These are phyloP conservation scores for Oreortyx pictus DNA, from an alignment of 2,797 vertebrate species.

Conservation along the genomic window DNA sequence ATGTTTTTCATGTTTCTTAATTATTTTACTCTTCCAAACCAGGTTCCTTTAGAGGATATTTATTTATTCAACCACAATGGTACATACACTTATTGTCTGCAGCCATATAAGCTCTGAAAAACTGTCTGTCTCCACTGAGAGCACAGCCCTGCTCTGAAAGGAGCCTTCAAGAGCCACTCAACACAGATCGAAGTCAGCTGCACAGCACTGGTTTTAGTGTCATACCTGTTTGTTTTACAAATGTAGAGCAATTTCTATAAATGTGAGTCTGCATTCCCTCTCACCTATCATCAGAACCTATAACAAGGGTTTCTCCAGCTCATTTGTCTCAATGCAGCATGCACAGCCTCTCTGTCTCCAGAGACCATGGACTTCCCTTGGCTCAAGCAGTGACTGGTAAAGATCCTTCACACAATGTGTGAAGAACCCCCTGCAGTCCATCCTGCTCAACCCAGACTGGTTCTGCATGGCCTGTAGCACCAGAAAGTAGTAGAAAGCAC, in stretches of 20 bases:
- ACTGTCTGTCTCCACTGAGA: conserved; percentile 44
- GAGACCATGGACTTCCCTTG: neutral
- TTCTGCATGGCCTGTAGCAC: neutral
- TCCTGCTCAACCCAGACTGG: neutral
- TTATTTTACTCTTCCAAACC: conserved; percentile 71
- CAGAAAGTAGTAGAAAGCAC: neutral
- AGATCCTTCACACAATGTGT: neutral
- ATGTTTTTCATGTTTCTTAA: conserved; percentile 70
- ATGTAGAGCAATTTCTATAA: neutral
- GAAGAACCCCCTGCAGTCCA: fast-evolving
- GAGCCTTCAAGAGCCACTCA: neutral
- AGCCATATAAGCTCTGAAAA: conserved; percentile 37
- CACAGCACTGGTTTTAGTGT: neutral
- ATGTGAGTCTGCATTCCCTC: neutral
- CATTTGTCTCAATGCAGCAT: neutral
- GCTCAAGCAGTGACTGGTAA: neutral
- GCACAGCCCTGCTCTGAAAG: conserved; percentile 11
- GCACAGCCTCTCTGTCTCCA: neutral
- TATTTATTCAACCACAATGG: conserved; percentile 70
- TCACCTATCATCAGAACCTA: neutral
- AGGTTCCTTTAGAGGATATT: conserved; percentile 60
- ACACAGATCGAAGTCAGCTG: neutral
- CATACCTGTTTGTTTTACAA: neutral
- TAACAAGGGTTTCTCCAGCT: neutral
- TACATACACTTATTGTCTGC: conserved; percentile 48